Evolutionary conservation across 2,113 vertebrate genomes (phyloP).

Genomic region (Urocolius indicus): DNA sequence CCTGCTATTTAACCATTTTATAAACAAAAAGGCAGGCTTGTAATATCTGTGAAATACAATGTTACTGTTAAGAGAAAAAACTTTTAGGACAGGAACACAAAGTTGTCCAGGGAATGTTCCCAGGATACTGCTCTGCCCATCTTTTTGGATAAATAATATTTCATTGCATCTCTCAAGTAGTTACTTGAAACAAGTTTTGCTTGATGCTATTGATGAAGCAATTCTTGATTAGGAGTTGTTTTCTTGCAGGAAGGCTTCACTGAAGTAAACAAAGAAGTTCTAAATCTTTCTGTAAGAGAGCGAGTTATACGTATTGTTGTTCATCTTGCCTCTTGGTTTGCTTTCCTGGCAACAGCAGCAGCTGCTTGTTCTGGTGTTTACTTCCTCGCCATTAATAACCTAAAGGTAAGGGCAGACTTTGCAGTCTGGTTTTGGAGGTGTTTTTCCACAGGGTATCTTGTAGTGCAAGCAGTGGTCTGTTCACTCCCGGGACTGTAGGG

Average conservation of each 20-base stretch:
- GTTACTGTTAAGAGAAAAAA: background rate
- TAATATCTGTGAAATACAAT: background rate
- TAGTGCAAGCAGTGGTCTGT: background rate
- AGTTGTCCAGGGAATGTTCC: background rate
- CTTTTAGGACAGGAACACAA: background rate
- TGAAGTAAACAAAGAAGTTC: conserved; percentile 73
- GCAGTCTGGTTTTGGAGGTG: background rate
- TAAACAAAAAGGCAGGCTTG: background rate
- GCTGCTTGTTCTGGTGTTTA: conserved; percentile 83
- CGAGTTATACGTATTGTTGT: conserved; percentile 58
- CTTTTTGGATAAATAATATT: background rate
- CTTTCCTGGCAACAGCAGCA: conserved; percentile 77
- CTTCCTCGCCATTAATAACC: conserved; percentile 81
- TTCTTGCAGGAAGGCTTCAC: conserved; percentile 85
- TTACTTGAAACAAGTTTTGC: background rate
- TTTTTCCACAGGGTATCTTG: background rate
- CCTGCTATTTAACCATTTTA: background rate
- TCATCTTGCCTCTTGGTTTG: conserved; percentile 81
- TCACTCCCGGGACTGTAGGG: accelerated
- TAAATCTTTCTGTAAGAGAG: conserved; percentile 66
- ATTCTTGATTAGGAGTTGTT: background rate
- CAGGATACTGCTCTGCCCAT: background rate
- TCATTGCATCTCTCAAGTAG: background rate
- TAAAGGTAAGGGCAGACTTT: conserved; percentile 70
- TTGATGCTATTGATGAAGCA: background rate